A percentile compares a stretch with the other conserved stretches of the same genome.
These are phyloP conservation scores for Vanessa tameamea DNA, from an alignment of 1,140 invertebrate species.

Conservation along the genomic window DNA sequence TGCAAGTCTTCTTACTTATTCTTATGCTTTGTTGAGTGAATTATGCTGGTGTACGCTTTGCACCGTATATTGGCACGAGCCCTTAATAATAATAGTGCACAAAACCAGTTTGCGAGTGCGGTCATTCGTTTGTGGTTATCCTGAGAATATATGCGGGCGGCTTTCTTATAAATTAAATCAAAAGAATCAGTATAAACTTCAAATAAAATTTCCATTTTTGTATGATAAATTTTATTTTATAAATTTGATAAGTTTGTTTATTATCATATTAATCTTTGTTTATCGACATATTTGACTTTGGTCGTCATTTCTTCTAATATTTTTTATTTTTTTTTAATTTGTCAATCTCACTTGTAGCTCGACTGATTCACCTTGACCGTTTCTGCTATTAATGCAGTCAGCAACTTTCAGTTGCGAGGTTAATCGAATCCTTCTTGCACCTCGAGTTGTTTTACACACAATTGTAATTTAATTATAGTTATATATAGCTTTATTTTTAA, in stretches of 20 bases:
- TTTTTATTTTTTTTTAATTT: conserved; percentile 1
- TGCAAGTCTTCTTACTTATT: conserved; percentile 49
- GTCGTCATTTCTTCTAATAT: not conserved
- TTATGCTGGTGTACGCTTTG: conserved; percentile 66
- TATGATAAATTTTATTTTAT: conserved; percentile 7
- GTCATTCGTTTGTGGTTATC: conserved; percentile 74
- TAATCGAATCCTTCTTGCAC: conserved; percentile 36
- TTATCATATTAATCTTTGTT: conserved; percentile 35
- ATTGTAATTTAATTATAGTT: conserved; percentile 4
- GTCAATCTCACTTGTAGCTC: conserved; percentile 27
- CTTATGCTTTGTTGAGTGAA: conserved; percentile 63
- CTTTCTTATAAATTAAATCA: conserved; percentile 62
- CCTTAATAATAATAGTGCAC: conserved; percentile 80
- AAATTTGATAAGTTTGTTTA: conserved; percentile 20
- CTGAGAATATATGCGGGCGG: conserved; percentile 73
- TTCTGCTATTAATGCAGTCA: conserved; percentile 52
- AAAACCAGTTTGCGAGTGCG: conserved; percentile 77
- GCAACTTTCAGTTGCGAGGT: conserved; percentile 72
- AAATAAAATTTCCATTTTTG: conserved; percentile 1
- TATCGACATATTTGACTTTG: conserved; percentile 30
- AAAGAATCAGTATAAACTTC: conserved; percentile 22
- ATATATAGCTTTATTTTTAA: not conserved
- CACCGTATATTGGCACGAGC: conserved; percentile 76
- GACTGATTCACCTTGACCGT: conserved; percentile 70
- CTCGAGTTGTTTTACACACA: conserved; percentile 19